Evolutionary conservation across 2,113 vertebrate species (phyloP).

Genomic region (Dolichotis patagonum): DNA sequence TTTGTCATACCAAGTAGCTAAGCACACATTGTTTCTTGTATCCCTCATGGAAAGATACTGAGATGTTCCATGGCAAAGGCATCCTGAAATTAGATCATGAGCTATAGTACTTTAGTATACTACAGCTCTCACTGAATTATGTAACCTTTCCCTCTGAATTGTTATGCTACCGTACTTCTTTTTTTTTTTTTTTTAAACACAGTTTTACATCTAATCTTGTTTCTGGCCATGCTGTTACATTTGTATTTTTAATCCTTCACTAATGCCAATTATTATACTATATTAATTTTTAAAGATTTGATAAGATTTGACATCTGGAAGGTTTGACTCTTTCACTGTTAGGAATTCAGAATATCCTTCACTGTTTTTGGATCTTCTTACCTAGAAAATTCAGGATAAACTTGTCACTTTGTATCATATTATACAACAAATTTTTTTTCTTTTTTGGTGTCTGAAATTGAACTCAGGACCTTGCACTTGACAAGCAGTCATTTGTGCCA

Average conservation of each 20-base stretch:
- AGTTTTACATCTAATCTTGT: conserved; percentile 31
- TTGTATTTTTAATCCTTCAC: conserved; percentile 36
- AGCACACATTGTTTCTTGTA: too few species aligned
- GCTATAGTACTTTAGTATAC: not conserved
- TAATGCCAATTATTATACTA: not conserved
- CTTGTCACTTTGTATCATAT: not conserved
- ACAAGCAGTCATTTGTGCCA: too few species aligned
- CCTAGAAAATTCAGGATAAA: conserved; percentile 34
- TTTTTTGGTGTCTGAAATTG: too few species aligned
- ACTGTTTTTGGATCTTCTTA: conserved; percentile 21
- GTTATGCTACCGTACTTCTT: not conserved
- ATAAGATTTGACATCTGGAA: not conserved
- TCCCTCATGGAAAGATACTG: too few species aligned
- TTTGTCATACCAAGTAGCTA: too few species aligned
- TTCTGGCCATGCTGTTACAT: not conserved
- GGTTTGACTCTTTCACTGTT: not conserved
- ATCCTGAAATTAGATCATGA: not conserved
- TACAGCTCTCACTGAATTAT: conserved; percentile 11
- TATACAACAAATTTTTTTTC: not conserved
- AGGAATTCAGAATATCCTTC: conserved; percentile 29
- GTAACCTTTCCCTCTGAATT: not conserved
- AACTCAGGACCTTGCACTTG: too few species aligned
- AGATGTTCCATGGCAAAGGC: too few species aligned
- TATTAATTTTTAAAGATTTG: conserved; percentile 29
- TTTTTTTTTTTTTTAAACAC: not conserved